Base-by-base conservation (phyloP, 2,113 vertebrate species). In the Crypturellus undulatus region DNA sequence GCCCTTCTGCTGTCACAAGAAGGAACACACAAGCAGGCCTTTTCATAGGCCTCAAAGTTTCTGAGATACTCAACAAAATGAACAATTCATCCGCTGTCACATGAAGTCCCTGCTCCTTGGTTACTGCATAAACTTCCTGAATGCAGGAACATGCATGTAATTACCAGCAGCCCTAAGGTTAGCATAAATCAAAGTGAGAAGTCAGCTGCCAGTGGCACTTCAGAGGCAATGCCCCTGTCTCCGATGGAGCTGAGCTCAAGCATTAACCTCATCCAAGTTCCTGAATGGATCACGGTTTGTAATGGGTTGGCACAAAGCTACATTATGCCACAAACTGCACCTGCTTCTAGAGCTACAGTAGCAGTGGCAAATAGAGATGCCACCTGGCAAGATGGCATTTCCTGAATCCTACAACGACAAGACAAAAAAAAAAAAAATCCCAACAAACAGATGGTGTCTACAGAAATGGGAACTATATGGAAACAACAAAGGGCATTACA, bases 351-450 rank as follows among this genome's bases (percentile, higher is more conserved):
- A 90, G 92, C 77, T 93, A 79, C 93, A 56, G 76, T 54, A 87
- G 83, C 91, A 88, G 76, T 30, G 86, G 92, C 90, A 93, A 90
- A 96, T 4, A 96, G 93, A 72, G 92, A 85, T 96, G 95, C 93
- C 95, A 97, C 96, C 96, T 96, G 96, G 95, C 96, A 96, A 93
- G 92, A 93, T 90, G 95, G 93, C 94, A 96, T 96, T 96, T 97
- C 95, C 94, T 96, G 93, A 96, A 92, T 92, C 77, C 88, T 87
- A 83, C 70, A 81, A 62, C 77, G 79, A 89, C 1, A 0, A 49
- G 62, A 79, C 12, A 32, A 73, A 92, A 60, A 47, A 90, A 92
- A n/a, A 60, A 58, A 90, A 59, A 83, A 71, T 60, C 77, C 77
- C 80, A 76, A 89, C 75, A 96, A 96, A 95, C 96, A 96, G 96